Evolutionary conservation across 1,140 invertebrate genomes (phyloP).

Genomic region (Calosoma granatense): DNA sequence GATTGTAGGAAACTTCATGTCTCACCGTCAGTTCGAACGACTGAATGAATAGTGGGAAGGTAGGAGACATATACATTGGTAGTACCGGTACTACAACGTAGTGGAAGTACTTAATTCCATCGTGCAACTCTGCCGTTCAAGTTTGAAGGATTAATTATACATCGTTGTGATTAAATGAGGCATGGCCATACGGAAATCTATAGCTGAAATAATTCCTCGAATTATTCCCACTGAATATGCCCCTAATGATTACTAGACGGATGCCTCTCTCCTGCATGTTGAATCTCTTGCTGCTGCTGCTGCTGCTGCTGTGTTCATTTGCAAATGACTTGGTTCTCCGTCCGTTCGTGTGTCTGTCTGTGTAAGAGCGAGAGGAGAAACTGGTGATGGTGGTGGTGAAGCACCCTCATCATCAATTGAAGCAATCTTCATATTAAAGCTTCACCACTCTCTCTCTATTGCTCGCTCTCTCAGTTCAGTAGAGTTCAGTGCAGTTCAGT

Average conservation of each 20-base stretch:
- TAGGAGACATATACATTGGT: no score
- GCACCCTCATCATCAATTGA: constrained; percentile 29
- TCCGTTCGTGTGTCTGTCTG: constrained; percentile 15
- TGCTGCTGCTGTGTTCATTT: no score
- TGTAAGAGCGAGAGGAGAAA: not conserved
- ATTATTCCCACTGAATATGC: constrained; percentile 33
- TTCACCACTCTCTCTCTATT: constrained; percentile 16
- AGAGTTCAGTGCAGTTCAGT: no score
- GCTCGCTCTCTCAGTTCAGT: not conserved
- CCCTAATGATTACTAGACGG: constrained; percentile 32
- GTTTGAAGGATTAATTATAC: constrained; percentile 18
- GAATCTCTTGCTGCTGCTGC: no score
- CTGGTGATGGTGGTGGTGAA: constrained; percentile 1
- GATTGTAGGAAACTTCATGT: no score
- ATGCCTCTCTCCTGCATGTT: no score
- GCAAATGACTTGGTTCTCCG: constrained; percentile 38
- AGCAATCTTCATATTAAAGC: constrained; percentile 36
- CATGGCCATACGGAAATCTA: not conserved
- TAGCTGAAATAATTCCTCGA: constrained; percentile 24
- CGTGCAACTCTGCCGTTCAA: no score
- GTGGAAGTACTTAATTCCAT: no score
- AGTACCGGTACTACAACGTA: no score
- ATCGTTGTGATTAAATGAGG: constrained; percentile 11
- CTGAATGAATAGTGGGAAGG: no score
- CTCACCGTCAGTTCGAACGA: no score